These are phyloP conservation scores for Odontophorus gujanensis DNA, from an alignment of 2,113 vertebrate genomes.

Conservation along the genomic window DNA sequence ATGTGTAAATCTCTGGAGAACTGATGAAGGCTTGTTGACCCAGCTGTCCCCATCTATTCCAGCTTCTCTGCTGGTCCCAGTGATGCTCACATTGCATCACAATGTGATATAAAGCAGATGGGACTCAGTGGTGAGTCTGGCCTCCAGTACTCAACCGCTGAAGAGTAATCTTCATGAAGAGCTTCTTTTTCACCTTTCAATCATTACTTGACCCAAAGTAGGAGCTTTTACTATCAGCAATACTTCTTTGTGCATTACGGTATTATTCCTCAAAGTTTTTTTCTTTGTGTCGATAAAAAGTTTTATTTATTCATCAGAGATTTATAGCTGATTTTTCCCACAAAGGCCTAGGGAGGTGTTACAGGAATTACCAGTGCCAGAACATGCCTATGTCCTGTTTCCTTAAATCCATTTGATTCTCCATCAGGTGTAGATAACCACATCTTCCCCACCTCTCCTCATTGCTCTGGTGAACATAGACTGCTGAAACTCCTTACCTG, in stretches of 20 bases:
- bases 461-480: not conserved
- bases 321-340: not conserved
- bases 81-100: not conserved
- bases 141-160: not conserved
- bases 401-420: not conserved
- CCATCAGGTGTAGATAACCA: not conserved
- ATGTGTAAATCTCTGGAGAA: not conserved
- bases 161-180: not conserved
- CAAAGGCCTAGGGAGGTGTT: not conserved
- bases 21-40: not conserved
- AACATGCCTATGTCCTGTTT: not conserved
- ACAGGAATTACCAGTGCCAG: not conserved
- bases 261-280: not conserved
- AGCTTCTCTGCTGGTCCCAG: fast-evolving
- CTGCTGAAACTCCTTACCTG: not conserved
- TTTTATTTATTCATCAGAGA: not conserved
- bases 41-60: not conserved
- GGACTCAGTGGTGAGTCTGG: not conserved
- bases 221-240: not conserved
- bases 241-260: not conserved
- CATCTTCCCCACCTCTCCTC: not conserved
- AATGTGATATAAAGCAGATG: not conserved
- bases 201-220: not conserved
- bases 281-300: not conserved
- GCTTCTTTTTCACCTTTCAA: not conserved